A percentile compares a stretch with the other conserved stretches of the same genome.
These are phyloP conservation scores for Aplocera efformata DNA, from an alignment of 2,888 invertebrate genomes.

Conservation along the genomic window DNA sequence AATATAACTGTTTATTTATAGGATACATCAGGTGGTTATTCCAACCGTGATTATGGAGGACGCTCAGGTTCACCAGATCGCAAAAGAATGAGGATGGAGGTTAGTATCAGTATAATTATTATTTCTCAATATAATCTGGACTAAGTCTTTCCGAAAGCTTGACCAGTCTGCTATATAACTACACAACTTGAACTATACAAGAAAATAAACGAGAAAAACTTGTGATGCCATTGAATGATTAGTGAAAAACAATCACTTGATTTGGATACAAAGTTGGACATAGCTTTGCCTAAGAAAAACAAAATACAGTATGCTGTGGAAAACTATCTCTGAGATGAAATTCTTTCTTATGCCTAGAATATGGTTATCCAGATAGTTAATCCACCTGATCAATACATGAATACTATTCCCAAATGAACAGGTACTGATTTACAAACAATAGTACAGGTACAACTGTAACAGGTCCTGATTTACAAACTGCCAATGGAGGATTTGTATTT, in stretches of 20 bases:
- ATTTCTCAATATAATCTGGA: constrained; percentile 6
- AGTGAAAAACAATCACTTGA: constrained; percentile 7
- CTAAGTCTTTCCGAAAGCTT: constrained; percentile 5
- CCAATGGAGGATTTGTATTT: constrained; percentile 2
- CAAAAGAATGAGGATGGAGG: constrained; percentile 83
- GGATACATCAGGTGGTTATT: constrained; percentile 73
- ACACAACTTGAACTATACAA: constrained; percentile 9
- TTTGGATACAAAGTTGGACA: constrained; percentile 8
- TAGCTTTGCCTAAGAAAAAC: constrained; percentile 1
- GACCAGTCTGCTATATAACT: constrained; percentile 6
- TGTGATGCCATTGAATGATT: constrained; percentile 8
- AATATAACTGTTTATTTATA: constrained; percentile 31
- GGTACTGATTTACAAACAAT: constrained; percentile 8
- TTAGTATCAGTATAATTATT: constrained; percentile 46
- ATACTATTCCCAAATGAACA: constrained; percentile 8
- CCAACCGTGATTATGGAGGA: constrained; percentile 76
- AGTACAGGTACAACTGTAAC: too few species aligned
- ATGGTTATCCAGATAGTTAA: constrained; percentile 4
- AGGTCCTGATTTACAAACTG: constrained; percentile 9
- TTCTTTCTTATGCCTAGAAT: constrained; percentile 7
- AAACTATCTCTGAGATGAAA: constrained; percentile 6
- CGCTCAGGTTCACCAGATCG: constrained; percentile 82
- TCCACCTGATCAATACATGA: constrained; percentile 9
- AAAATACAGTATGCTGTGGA: constrained; percentile 2
- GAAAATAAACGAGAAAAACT: constrained; percentile 8